A percentile compares a stretch with the other conserved stretches of the same genome.
Evolutionary conservation across 2,888 invertebrate species (phyloP).

Genomic region (Leuctra nigra): DNA sequence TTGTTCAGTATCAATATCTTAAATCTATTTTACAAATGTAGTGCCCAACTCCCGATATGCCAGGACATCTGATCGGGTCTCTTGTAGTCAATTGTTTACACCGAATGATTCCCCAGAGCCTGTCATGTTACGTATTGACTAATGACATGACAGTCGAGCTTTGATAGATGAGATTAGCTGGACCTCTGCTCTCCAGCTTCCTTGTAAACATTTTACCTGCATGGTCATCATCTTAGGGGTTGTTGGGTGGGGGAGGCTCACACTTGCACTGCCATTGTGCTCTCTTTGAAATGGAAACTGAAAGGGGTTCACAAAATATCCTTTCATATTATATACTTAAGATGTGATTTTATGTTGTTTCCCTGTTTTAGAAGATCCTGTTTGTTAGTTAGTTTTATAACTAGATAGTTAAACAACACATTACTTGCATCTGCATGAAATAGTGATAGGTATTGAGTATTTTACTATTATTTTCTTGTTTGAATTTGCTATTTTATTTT

Average conservation of each 20-base stretch:
- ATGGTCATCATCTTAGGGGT: conserved; percentile 19
- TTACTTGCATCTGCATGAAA: no score
- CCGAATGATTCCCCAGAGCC: background rate
- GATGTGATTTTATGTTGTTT: no score
- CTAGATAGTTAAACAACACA: no score
- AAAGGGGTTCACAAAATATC: no score
- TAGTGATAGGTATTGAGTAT: no score
- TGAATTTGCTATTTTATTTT: no score
- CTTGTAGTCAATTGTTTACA: background rate
- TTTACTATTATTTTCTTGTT: no score
- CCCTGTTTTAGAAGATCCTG: no score
- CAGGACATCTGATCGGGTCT: background rate
- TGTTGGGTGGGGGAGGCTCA: background rate
- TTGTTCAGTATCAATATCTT: background rate
- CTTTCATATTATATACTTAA: no score
- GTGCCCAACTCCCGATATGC: background rate
- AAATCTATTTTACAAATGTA: background rate
- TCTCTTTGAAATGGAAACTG: no score
- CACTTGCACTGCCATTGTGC: no score
- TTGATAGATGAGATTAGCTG: conserved; percentile 27
- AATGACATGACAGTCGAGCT: conserved; percentile 28
- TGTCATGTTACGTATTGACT: conserved; percentile 23
- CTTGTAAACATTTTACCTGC: conserved; percentile 28
- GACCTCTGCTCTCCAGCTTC: conserved; percentile 12
- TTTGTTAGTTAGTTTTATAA: no score